phyloP scores from a whole-genome alignment of 2,113 vertebrate genomes.

The Varanus salvator region DNA sequence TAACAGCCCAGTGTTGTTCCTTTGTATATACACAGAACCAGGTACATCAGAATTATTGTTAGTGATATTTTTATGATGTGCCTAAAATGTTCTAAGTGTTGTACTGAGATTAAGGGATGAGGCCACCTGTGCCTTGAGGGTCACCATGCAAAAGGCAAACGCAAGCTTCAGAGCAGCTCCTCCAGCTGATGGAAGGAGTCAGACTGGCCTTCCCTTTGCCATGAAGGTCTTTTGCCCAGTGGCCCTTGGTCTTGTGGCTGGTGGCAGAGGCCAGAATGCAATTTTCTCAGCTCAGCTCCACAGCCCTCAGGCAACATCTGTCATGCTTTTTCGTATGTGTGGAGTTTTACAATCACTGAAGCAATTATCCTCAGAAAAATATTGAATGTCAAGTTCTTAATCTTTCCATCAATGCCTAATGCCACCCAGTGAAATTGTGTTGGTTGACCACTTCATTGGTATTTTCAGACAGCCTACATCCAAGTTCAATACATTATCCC shows the following conservation, averaged over 20 bases:
- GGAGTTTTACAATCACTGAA: not conserved
- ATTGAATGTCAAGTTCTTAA: not conserved
- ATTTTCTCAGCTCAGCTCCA: not conserved
- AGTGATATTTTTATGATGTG: slow-evolving; percentile 1
- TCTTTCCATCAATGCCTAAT: not conserved
- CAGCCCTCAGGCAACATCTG: not conserved
- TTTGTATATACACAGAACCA: slow-evolving; percentile 8
- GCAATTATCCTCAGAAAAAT: not conserved
- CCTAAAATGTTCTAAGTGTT: not conserved
- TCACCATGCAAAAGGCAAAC: not conserved
- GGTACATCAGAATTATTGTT: not conserved
- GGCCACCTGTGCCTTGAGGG: not conserved
- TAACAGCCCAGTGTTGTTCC: slow-evolving; percentile 25
- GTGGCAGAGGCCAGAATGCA: not conserved
- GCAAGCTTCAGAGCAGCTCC: not conserved
- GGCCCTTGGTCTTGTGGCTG: not conserved
- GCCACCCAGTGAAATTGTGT: not conserved
- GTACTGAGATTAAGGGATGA: not conserved
- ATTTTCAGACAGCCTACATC: not conserved
- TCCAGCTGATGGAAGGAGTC: not conserved
- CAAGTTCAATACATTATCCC: not conserved
- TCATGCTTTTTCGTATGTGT: not conserved
- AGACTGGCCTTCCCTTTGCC: not conserved
- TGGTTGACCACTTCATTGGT: not conserved
- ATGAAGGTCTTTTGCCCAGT: not conserved